These are phyloP conservation scores for Hydrolagus affinis DNA, from an alignment of 2,113 vertebrate species.

Conservation along the genomic window DNA sequence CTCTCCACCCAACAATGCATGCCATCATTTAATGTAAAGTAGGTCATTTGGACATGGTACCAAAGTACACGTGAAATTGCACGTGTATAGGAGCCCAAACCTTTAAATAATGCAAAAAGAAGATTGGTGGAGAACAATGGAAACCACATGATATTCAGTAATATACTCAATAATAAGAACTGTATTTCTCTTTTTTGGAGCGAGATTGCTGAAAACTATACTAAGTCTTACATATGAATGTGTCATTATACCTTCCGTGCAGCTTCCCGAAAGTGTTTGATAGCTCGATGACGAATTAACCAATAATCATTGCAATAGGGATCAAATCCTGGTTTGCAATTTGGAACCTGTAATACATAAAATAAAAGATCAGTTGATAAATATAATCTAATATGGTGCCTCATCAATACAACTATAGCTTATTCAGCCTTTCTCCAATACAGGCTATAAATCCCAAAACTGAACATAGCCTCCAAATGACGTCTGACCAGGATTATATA, in stretches of 20 bases:
- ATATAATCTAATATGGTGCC: neutral
- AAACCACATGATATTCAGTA: neutral
- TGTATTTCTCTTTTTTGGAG: neutral
- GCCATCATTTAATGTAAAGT: too few species aligned
- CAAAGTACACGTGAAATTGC: too few species aligned
- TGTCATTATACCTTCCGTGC: constrained; percentile 66
- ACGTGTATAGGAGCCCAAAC: too few species aligned
- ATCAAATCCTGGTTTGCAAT: constrained; percentile 59
- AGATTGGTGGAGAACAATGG: too few species aligned
- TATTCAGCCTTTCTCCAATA: neutral
- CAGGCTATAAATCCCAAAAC: neutral
- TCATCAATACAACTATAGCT: neutral
- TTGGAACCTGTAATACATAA: constrained; percentile 41
- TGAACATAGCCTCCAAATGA: neutral
- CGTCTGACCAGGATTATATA: neutral
- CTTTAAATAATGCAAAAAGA: too few species aligned
- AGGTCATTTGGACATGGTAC: too few species aligned
- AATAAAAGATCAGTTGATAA: neutral
- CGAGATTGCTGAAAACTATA: neutral
- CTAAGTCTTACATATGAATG: neutral
- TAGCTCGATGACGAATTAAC: constrained; percentile 52
- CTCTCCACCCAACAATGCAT: too few species aligned
- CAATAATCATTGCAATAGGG: constrained; percentile 56
- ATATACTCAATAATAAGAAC: neutral
- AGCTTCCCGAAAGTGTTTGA: constrained; percentile 70